Evolutionary conservation across 2,888 invertebrate genomes (phyloP).

Genomic region (Lordiphosa andalusiaca): DNA sequence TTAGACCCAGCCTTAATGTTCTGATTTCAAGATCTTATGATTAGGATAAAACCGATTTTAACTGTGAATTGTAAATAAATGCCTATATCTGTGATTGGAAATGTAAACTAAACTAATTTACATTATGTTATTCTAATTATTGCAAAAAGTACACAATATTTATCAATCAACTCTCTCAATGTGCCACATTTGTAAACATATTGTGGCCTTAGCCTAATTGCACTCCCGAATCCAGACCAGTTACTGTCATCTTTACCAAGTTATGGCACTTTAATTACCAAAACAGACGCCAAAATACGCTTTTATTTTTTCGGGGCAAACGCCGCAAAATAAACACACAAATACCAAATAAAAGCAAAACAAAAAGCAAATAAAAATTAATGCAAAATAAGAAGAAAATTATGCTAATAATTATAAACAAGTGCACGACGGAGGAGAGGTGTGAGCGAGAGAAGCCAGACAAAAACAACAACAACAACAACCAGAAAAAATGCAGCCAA

Average conservation of each 20-base stretch:
- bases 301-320: slow-evolving; percentile 12
- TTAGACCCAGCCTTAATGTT: no score
- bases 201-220: slow-evolving; percentile 34
- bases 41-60: no score
- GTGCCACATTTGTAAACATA: not conserved
- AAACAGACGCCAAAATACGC: slow-evolving; percentile 39
- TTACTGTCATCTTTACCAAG: slow-evolving; percentile 42
- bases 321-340: slow-evolving; percentile 12
- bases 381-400: slow-evolving; percentile 69
- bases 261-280: slow-evolving; percentile 62
- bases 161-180: slow-evolving; percentile 1
- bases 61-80: no score
- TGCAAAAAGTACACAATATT: no score
- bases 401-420: slow-evolving; percentile 74
- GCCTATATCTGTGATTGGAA: no score
- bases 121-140: no score
- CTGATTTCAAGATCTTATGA: no score
- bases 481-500: slow-evolving; percentile 58
- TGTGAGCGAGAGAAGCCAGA: slow-evolving; percentile 16
- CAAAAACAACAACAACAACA: not conserved
- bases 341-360: slow-evolving; percentile 19
- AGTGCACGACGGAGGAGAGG: slow-evolving; percentile 58
- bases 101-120: no score
- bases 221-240: slow-evolving; percentile 44
- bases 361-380: slow-evolving; percentile 32